phyloP scores from a whole-genome alignment of 2,888 invertebrate genomes.

The Cremastinae sp. region DNA sequence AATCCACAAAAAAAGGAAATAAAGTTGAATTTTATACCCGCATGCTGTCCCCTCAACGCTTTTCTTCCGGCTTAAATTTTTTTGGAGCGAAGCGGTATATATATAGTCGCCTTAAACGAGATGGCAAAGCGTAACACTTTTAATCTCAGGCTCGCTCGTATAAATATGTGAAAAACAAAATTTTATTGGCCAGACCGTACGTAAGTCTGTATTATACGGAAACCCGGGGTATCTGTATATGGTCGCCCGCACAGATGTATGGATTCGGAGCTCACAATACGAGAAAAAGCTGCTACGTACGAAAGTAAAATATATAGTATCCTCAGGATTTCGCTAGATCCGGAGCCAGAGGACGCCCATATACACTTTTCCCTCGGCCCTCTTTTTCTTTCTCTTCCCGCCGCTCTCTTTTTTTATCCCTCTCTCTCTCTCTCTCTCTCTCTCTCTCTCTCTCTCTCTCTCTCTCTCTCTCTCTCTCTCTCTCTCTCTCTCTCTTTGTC shows the following conservation, averaged over 20 bases:
- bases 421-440: conserved; percentile 23
- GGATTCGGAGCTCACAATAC: conserved; percentile 49
- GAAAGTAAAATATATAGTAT: conserved; percentile 55
- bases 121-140: conserved; percentile 1
- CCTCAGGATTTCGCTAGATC: conserved; percentile 49
- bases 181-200: not conserved
- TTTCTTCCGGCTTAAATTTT: no score
- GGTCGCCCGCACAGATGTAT: conserved; percentile 8
- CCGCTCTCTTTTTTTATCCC: not conserved
- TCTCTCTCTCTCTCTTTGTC: conserved; percentile 17
- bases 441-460: conserved; percentile 19
- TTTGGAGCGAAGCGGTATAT: no score
- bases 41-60: no score
- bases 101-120: not conserved
- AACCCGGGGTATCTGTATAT: not conserved
- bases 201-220: not conserved
- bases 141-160: not conserved
- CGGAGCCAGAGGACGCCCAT: conserved; percentile 51
- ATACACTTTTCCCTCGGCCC: conserved; percentile 44
- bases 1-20: no score
- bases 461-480: conserved; percentile 22
- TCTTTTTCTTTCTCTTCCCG: conserved; percentile 37
- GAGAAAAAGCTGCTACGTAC: conserved; percentile 49
- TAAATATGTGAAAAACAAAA: conserved; percentile 17
- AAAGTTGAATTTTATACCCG: no score